Conservation (phyloP, 2,113 vertebrate species). For the Ardeotis arabs region DNA sequence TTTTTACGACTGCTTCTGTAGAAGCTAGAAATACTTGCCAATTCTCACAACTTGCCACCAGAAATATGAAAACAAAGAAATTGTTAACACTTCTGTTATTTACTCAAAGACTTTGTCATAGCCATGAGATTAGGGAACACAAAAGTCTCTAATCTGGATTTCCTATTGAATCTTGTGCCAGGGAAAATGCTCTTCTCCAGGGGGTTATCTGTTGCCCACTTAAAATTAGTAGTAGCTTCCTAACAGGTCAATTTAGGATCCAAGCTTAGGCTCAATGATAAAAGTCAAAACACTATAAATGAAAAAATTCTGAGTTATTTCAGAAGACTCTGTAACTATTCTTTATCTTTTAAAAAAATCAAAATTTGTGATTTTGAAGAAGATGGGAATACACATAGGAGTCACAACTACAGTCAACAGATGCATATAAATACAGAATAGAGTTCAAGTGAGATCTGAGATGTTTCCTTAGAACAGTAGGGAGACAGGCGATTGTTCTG, state of each 20-base stretch:
- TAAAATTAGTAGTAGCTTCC: not conserved
- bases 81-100: not conserved
- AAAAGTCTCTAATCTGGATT: not conserved
- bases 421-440: too few species aligned
- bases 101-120: not conserved
- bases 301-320: not conserved
- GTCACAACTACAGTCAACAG: not conserved
- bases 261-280: not conserved
- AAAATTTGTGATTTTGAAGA: not conserved
- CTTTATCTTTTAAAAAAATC: not conserved
- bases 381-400: not conserved
- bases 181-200: not conserved
- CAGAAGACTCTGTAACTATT: not conserved
- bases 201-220: not conserved
- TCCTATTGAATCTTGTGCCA: not conserved
- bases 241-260: not conserved
- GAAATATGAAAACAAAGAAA: not conserved
- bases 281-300: not conserved
- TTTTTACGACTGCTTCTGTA: not conserved
- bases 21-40: not conserved
- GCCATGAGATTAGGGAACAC: not conserved
- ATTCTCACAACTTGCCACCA: not conserved
- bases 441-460: too few species aligned
- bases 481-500: too few species aligned
- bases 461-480: too few species aligned